Percentiles rank a stretch among this genome's conserved stretches.
These are phyloP conservation scores for Dermochelys coriacea DNA, from an alignment of 2,797 vertebrate genomes.

Conservation along the genomic window DNA sequence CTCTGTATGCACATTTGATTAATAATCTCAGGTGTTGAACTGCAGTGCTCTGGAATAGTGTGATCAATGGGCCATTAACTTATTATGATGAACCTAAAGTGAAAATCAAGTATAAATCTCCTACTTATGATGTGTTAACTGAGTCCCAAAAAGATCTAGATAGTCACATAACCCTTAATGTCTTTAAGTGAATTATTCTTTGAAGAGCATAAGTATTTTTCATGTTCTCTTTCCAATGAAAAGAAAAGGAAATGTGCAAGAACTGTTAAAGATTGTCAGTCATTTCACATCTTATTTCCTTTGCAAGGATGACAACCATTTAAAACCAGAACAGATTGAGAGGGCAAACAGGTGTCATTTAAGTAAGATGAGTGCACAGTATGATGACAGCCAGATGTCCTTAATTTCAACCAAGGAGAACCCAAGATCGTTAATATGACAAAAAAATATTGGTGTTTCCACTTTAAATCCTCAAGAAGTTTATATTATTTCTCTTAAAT, in stretches of 20 bases:
- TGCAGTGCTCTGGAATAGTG: background rate
- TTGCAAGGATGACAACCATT: background rate
- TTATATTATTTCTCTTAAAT: background rate
- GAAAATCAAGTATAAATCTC: background rate
- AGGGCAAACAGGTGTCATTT: background rate
- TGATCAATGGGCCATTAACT: background rate
- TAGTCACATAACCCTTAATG: conserved; percentile 13
- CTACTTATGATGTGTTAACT: conserved; percentile 6
- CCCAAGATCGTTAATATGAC: background rate
- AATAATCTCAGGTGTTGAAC: background rate
- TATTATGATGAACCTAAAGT: conserved; percentile 10
- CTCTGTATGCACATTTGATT: background rate
- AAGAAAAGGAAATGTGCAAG: background rate
- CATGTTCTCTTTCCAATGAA: background rate
- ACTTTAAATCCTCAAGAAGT: background rate
- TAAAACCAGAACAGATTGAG: background rate
- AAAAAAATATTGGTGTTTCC: background rate
- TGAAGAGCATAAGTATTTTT: background rate
- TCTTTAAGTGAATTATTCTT: background rate
- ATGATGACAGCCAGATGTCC: background rate
- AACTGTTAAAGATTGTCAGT: fast-evolving
- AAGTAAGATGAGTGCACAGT: background rate
- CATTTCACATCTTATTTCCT: background rate
- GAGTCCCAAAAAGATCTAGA: background rate
- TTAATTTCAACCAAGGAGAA: background rate